Evolutionary conservation across 1,140 invertebrate genomes (phyloP).

Genomic region (Sitophilus oryzae): DNA sequence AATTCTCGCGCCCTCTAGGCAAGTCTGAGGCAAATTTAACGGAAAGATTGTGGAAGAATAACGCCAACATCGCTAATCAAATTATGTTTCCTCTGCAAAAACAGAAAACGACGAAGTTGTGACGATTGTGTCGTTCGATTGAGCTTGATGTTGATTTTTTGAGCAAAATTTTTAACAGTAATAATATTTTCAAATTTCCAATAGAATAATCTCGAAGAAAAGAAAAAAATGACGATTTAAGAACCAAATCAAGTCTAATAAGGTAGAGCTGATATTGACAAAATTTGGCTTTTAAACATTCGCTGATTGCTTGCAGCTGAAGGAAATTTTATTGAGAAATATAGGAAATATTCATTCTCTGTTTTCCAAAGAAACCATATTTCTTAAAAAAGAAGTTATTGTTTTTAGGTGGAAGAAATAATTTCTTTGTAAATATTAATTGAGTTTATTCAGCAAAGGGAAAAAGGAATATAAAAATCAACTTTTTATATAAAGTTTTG

Average conservation of each 20-base stretch:
- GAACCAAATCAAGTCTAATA: neutral
- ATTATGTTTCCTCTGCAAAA: constrained; percentile 20
- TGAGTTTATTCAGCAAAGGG: too few relatives aligned
- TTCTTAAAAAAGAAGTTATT: too few relatives aligned
- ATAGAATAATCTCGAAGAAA: constrained; percentile 6
- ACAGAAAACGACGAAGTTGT: constrained; percentile 15
- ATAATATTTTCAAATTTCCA: constrained; percentile 13
- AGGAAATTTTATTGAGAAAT: too few relatives aligned
- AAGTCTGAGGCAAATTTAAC: constrained; percentile 16
- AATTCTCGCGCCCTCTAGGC: constrained; percentile 11
- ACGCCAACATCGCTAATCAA: constrained; percentile 19
- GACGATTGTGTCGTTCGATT: constrained; percentile 16
- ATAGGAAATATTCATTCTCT: too few relatives aligned
- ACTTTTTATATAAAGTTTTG: neutral
- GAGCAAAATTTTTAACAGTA: constrained; percentile 5
- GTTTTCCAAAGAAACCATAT: too few relatives aligned
- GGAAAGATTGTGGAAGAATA: constrained; percentile 13
- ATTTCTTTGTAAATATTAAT: too few relatives aligned
- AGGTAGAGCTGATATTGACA: neutral
- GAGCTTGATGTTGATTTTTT: constrained; percentile 17
- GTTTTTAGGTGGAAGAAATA: too few relatives aligned
- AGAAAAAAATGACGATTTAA: constrained; percentile 1
- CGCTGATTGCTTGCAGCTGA: too few relatives aligned
- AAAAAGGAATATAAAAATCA: neutral
- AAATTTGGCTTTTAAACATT: too few relatives aligned